Evolutionary conservation across 2,797 vertebrate genomes (phyloP), one percentile per base, ranked within the genome.

Genomic region (Malurus splendens): DNA sequence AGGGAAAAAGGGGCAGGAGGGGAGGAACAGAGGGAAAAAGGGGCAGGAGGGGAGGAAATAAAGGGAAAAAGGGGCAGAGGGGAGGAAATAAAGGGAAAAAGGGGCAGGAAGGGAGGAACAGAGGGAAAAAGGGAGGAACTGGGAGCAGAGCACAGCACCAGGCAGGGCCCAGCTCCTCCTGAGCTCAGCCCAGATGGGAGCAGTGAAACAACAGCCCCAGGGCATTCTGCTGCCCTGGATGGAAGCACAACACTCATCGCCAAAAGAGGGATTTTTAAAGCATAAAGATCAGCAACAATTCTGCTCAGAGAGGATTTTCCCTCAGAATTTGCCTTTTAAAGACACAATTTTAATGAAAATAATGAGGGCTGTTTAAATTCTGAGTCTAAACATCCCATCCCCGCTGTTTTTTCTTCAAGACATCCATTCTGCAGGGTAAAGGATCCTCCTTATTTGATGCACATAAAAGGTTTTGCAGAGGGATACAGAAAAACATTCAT

Each of bases 221-320:
- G 45, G 54, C 65, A n/a, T 4, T n/a, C 45, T 4, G 10, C 1
- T 12, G 66, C 12, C 39, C 65, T 3, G 38, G 45, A 3, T 38
- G 61, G 38, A 3, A 19, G 45, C 48, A 7, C 19, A 7, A 0
- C 18, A 1, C 1, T 0, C 3, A 2, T 5, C 23, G 13, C 42
- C 32, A 1, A 14, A 4, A 15, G 9, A 77, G 47, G 10, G 39
- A 11, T 8, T 14, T 6, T 23, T 32, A 50, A 27, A 83, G 51
- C 56, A 18, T 1, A 6, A 39, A 17, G 24, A 64, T 5, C 33
- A 67, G 44, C 6, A 33, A 32, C 41, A 42, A 25, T 16, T 50
- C 74, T 68, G 50, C 51, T 56, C 5, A 50, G 51, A 60, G 68
- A 61, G 47, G 18, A 17, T 24, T 64, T 65, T 3, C 9, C 13